phyloP scores from a whole-genome alignment of 1,140 invertebrate genomes.

The Philotrypesis tridentata region DNA sequence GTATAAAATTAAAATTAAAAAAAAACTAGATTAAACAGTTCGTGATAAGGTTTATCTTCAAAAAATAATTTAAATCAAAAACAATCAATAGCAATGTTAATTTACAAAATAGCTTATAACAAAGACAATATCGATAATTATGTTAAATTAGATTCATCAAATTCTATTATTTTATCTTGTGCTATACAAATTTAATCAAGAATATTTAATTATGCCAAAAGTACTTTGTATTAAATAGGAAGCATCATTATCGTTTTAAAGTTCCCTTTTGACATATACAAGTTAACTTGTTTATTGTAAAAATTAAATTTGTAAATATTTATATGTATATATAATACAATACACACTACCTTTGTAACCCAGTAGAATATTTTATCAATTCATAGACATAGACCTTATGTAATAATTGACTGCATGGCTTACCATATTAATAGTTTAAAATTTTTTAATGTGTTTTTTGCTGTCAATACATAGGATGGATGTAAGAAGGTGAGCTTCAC shows the following conservation, averaged over 20 bases:
- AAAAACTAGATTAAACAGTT: background rate
- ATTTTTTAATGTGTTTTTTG: conserved; percentile 33
- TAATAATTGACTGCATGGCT: conserved; percentile 12
- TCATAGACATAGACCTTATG: background rate
- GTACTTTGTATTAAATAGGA: no score
- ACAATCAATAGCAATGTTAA: background rate
- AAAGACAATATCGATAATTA: background rate
- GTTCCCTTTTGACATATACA: no score
- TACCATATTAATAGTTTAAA: conserved; percentile 6
- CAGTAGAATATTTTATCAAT: background rate
- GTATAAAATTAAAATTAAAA: background rate
- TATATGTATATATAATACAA: no score
- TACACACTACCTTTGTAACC: no score
- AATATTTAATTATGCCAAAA: no score
- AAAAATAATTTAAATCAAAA: background rate
- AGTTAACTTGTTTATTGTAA: no score
- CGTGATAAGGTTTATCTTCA: background rate
- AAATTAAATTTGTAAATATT: no score
- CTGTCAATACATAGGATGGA: conserved; percentile 50
- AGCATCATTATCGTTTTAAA: no score
- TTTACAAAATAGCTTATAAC: background rate
- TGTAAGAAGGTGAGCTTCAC: conserved; percentile 52
- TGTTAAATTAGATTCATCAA: background rate
- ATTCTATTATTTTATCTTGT: no score
- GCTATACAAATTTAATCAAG: no score